These are phyloP conservation scores for Phylloscopus whistleri DNA, from an alignment of 2,113 vertebrate species.

Conservation along the genomic window DNA sequence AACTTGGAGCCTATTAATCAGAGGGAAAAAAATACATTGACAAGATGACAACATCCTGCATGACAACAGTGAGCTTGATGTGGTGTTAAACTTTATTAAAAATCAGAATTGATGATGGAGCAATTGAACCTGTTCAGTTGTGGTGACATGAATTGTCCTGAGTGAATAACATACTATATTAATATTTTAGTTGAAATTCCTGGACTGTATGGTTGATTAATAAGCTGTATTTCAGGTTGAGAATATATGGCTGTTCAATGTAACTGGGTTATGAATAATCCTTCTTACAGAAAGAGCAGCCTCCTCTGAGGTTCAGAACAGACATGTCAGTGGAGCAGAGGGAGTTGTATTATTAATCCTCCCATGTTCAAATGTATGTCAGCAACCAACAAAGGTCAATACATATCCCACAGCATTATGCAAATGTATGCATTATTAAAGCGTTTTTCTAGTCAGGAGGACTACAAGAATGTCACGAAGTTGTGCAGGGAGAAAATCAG, in stretches of 20 bases:
- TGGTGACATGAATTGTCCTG: not conserved
- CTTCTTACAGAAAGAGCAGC: not conserved
- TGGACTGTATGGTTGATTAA: not conserved
- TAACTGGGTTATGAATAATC: conserved; percentile 6
- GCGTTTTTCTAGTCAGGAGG: not conserved
- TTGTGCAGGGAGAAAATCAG: not conserved
- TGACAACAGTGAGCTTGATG: not conserved
- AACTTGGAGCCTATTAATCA: not conserved
- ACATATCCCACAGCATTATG: not conserved
- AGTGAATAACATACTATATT: not conserved
- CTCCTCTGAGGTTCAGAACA: not conserved
- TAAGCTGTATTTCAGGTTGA: not conserved
- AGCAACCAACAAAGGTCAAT: not conserved
- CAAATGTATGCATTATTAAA: not conserved
- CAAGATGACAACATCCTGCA: not conserved
- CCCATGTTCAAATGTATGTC: not conserved
- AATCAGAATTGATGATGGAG: not conserved
- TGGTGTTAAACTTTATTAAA: not conserved
- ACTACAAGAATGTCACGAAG: not conserved
- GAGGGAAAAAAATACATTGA: not conserved
- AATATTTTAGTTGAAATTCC: conserved; percentile 23
- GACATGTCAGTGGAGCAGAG: not conserved
- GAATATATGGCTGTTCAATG: not conserved
- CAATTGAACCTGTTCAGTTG: not conserved
- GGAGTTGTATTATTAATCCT: conserved; percentile 17